Evolutionary conservation across 2,888 invertebrate species (phyloP).

Genomic region (Drosophila nigricruria): DNA sequence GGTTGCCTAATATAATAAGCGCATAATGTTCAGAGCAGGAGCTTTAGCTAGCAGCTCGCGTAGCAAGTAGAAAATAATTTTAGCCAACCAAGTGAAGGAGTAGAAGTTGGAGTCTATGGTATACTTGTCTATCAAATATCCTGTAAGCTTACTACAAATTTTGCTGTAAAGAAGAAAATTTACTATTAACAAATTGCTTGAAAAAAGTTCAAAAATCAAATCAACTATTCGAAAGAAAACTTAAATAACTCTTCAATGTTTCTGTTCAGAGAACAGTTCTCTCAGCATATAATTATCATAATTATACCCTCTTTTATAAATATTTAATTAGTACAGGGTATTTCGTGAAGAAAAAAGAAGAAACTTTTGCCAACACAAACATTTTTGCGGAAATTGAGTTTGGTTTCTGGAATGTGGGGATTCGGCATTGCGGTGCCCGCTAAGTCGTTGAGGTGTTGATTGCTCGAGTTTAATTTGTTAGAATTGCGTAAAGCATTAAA

Average conservation of each 20-base stretch:
- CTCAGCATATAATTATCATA: neutral
- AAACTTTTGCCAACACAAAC: conserved; percentile 51
- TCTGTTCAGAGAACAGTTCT: neutral
- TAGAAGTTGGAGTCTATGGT: neutral
- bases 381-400: conserved; percentile 77
- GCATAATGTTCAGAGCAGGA: conserved; percentile 49
- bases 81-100: conserved; percentile 1
- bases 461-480: conserved; percentile 79
- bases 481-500: conserved; percentile 79
- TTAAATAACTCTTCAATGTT: neutral
- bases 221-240: neutral
- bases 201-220: neutral
- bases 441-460: conserved; percentile 74
- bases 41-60: conserved; percentile 31
- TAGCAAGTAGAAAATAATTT: conserved; percentile 42
- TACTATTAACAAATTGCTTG: too few relatives aligned
- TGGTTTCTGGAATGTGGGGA: conserved; percentile 33
- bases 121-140: conserved; percentile 2
- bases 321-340: conserved; percentile 23
- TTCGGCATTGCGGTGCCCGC: conserved; percentile 5
- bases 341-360: conserved; percentile 18
- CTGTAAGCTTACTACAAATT: neutral
- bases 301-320: neutral
- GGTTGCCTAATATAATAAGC: conserved; percentile 74
- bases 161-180: too few relatives aligned